These are phyloP conservation scores for Copidosoma floridanum DNA, from an alignment of 1,140 invertebrate genomes.

Conservation along the genomic window DNA sequence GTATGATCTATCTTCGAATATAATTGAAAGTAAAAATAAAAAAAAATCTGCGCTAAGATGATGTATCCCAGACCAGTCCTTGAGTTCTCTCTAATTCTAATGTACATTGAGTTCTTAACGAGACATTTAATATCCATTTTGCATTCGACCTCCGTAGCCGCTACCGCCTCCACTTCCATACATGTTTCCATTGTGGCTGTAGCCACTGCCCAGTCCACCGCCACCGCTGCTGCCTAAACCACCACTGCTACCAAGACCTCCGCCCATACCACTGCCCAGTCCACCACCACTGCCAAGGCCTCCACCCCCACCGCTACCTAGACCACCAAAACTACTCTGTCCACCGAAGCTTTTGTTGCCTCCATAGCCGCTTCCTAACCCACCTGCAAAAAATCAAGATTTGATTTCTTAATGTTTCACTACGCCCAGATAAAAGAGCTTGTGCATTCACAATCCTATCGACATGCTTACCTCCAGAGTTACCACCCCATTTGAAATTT, in stretches of 20 bases:
- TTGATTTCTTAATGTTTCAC: too few species aligned
- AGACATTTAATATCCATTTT: constrained; percentile 47
- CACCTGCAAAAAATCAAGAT: not conserved
- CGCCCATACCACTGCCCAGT: not conserved
- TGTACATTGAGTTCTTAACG: constrained; percentile 22
- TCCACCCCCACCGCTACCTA: not conserved
- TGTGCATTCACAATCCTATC: not conserved
- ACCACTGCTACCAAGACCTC: not conserved
- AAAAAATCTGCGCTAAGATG: not conserved
- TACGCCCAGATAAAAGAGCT: not conserved
- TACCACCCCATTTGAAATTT: constrained; percentile 45
- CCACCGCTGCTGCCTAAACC: constrained; percentile 29
- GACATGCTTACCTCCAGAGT: constrained; percentile 37
- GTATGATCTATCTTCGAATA: not conserved
- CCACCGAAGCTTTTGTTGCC: not conserved
- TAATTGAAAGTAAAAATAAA: not conserved
- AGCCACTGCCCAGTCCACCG: constrained; percentile 32
- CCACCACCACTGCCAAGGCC: not conserved
- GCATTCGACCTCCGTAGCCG: constrained; percentile 44
- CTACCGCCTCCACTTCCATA: constrained; percentile 36
- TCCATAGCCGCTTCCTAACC: not conserved
- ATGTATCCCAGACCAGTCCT: constrained; percentile 7
- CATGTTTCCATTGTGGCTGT: constrained; percentile 44
- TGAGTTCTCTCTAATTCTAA: constrained; percentile 22
- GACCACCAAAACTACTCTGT: too few species aligned